These are phyloP conservation scores for Unio delphinus DNA, from an alignment of 2,888 invertebrate species.

Conservation along the genomic window DNA sequence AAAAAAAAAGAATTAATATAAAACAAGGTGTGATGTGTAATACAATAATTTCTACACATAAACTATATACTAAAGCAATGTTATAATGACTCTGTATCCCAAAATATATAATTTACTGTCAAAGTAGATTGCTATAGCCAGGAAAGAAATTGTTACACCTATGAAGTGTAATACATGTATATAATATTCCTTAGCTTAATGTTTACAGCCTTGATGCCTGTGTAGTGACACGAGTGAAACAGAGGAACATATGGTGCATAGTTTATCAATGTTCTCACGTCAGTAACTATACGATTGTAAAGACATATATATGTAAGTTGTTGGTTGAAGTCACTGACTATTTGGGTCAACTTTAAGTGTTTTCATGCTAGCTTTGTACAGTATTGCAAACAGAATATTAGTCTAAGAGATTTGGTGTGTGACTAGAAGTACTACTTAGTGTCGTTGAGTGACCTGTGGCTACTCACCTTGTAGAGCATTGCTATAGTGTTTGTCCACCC, in stretches of 20 bases:
- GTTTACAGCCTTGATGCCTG: no score
- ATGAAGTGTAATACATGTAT: not conserved
- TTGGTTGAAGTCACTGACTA: no score
- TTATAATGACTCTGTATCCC: not conserved
- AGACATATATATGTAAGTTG: no score
- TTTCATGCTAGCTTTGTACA: constrained; percentile 85
- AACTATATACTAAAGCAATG: not conserved
- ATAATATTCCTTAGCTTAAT: no score
- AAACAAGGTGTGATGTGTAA: not conserved
- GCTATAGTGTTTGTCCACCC: no score
- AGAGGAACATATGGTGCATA: no score
- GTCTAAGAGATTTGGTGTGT: constrained; percentile 77
- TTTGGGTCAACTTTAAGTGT: not conserved
- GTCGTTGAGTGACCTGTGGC: constrained; percentile 79
- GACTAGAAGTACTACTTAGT: constrained; percentile 92
- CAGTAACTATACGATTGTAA: no score
- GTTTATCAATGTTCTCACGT: no score
- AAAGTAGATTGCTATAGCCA: no score
- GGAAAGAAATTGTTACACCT: no score
- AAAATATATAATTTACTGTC: not conserved
- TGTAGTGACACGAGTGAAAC: no score
- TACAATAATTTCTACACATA: not conserved
- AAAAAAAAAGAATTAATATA: not conserved
- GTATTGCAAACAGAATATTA: constrained; percentile 84
- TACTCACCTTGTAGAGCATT: constrained; percentile 45